Percentiles rank a stretch among this genome's conserved stretches.
Evolutionary conservation across 1,140 invertebrate genomes (phyloP).

Genomic region (Euglossa dilemma): DNA sequence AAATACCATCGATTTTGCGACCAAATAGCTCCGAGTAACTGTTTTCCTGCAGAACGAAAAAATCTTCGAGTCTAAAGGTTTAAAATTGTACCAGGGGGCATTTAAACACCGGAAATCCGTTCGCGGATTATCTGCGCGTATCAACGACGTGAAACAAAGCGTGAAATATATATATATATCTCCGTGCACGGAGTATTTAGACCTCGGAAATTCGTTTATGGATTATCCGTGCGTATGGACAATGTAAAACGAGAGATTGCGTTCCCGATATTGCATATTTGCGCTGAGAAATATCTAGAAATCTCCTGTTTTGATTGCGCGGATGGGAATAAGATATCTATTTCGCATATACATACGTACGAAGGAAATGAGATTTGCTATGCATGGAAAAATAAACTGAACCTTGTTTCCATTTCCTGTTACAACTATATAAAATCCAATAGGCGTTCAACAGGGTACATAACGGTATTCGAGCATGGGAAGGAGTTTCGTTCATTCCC

Average conservation of each 20-base stretch:
- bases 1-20: no score
- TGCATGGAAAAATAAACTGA: constrained; percentile 66
- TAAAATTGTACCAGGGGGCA: no score
- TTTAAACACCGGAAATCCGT: no score
- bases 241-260: constrained; percentile 2
- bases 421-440: constrained; percentile 56
- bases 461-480: constrained; percentile 2
- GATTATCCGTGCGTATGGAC: background rate
- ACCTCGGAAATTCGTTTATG: background rate
- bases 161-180: no score
- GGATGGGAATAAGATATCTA: constrained; percentile 63
- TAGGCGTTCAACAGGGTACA: constrained; percentile 31
- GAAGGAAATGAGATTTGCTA: constrained; percentile 63
- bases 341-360: constrained; percentile 45
- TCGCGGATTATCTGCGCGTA: no score
- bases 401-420: constrained; percentile 61
- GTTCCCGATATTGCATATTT: background rate
- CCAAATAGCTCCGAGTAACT: no score
- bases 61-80: no score
- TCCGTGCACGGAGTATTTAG: background rate
- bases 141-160: no score
- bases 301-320: constrained; percentile 56
- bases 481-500: background rate
- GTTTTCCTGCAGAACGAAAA: no score
- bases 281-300: constrained; percentile 16